Percentiles rank a stretch among this genome's conserved stretches.
Evolutionary conservation across 2,888 invertebrate genomes (phyloP).

Genomic region (Anodontia alba): DNA sequence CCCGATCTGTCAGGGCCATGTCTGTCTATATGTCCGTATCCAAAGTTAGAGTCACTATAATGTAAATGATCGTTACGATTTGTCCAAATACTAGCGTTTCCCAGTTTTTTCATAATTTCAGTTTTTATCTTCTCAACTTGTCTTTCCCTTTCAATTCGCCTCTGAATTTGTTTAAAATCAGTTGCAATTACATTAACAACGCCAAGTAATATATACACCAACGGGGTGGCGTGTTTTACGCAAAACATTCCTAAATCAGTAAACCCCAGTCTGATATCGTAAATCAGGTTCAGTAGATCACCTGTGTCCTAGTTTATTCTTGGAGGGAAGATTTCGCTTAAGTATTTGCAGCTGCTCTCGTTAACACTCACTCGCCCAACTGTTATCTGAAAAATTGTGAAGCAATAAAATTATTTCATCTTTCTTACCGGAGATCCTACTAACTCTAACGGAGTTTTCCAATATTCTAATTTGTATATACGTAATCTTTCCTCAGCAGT

Average conservation of each 20-base stretch:
- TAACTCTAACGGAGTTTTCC: neutral
- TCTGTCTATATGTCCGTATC: neutral
- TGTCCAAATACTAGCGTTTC: slow-evolving; percentile 17
- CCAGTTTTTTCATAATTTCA: slow-evolving; percentile 31
- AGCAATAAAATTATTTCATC: slow-evolving; percentile 6
- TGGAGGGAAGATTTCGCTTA: neutral
- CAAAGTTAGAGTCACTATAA: neutral
- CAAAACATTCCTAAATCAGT: neutral
- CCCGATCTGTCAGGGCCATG: neutral
- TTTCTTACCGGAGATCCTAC: neutral
- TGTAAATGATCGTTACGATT: neutral
- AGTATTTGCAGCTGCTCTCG: neutral
- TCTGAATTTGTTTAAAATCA: slow-evolving; percentile 22
- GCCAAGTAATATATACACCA: neutral
- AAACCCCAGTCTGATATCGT: neutral
- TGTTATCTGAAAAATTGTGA: neutral
- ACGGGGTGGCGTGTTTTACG: neutral
- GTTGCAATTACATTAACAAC: slow-evolving; percentile 7
- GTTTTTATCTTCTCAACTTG: slow-evolving; percentile 24
- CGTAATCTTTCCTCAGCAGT: neutral
- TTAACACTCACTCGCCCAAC: neutral
- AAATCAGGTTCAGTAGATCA: neutral
- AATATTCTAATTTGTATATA: neutral
- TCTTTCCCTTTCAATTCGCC: slow-evolving; percentile 25
- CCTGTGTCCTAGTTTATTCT: neutral